Evolutionary conservation across 2,888 invertebrate species (phyloP), one percentile per base, ranked within the genome.

Genomic region (Mythimna pallens): DNA sequence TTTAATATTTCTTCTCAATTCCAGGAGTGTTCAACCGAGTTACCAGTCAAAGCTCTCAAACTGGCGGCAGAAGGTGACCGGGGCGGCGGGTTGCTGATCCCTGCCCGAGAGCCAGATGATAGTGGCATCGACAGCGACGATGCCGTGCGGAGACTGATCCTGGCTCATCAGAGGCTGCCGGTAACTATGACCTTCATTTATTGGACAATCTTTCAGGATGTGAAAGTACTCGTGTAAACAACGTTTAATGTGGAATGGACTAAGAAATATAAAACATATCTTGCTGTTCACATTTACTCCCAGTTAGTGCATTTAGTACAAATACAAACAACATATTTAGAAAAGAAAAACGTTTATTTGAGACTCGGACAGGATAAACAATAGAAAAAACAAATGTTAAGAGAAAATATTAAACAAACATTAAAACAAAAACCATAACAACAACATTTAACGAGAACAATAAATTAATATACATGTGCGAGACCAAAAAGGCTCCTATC

Each of bases 41-140:
- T 59, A 10, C 43, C 36, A 67, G 76, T 63, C 68, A 88, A 84
- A 85, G 57, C 82, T 20, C 76, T 40, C 89, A 93, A 91, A 83
- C 89, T 94, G 93, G 93, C 91, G 89, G 90, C 79, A 17, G 89
- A 85, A 40, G 87, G 43, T 20, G 82, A 86, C 7, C 84, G 71
- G 6, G 79, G 82, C 8, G 82, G 73, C 30, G 89, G 85, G 78
- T 78, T 87, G 64, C 77, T 92, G 80, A 81, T 92, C 75, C 91
- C 88, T 3, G 80, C 87, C 73, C 74, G 76, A 71, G 93, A 90
- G 79, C 89, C 88, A 1, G 93, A 93, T 50, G 95, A 95, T 85
- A 95, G 95, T 69, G 95, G 95, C 68, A 95, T 95, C 10, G 95
- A 95, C 76, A 95, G 95, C 77, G 95, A 95, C 81, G 93, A 91